A percentile compares a stretch with the other conserved stretches of the same genome.
Evolutionary conservation across 2,888 invertebrate genomes (phyloP).

Genomic region (Pristionchus maxplancki): DNA sequence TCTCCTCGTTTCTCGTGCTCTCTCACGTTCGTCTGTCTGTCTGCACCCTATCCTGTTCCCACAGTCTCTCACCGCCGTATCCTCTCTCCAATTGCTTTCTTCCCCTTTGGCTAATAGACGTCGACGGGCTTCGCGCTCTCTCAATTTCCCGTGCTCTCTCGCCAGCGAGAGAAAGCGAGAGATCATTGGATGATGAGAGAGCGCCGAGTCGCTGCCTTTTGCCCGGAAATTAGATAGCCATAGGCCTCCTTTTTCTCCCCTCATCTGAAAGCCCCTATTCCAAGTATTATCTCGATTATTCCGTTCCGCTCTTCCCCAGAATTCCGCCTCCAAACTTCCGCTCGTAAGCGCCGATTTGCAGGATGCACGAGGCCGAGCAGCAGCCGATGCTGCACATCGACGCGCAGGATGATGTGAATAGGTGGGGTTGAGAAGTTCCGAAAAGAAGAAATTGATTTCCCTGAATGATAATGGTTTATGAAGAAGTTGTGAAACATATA

Average conservation of each 20-base stretch:
- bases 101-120: conserved; percentile 40
- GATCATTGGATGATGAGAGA: background rate
- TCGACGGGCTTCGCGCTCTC: conserved; percentile 23
- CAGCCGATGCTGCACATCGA: conserved; percentile 41
- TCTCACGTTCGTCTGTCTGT: background rate
- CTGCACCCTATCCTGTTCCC: background rate
- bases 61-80: background rate
- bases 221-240: conserved; percentile 50
- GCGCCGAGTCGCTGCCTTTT: conserved; percentile 36
- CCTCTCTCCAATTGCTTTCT: conserved; percentile 44
- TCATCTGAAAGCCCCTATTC: background rate
- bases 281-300: background rate
- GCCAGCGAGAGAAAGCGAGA: background rate
- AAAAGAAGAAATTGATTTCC: background rate
- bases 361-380: conserved; percentile 4
- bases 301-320: background rate
- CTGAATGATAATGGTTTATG: background rate
- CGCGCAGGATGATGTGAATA: background rate
- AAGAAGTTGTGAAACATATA: background rate
- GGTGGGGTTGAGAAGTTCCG: background rate
- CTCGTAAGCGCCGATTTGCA: conserved; percentile 21
- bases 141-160: background rate
- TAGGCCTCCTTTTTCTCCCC: conserved; percentile 39
- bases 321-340: background rate
- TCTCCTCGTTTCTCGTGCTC: background rate